phyloP scores from a whole-genome alignment of 2,113 vertebrate species.

The Gyps fulvus region DNA sequence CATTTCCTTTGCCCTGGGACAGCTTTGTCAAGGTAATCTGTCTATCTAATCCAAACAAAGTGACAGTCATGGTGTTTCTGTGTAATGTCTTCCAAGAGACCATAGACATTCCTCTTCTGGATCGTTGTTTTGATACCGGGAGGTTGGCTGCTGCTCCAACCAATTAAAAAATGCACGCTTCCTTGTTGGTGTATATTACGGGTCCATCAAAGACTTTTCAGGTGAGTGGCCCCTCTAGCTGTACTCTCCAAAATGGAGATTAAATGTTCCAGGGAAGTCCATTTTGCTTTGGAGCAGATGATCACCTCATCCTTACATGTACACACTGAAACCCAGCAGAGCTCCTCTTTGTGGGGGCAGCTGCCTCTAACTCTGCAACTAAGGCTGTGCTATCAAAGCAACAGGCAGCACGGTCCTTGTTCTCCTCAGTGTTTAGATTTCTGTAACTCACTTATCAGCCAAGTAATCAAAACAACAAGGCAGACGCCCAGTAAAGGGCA shows the following conservation, averaged over 20 bases:
- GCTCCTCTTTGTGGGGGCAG: background rate
- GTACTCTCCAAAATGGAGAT: background rate
- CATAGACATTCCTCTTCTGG: background rate
- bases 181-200: background rate
- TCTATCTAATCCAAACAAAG: background rate
- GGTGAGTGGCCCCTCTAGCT: background rate
- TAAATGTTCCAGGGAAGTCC: background rate
- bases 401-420: background rate
- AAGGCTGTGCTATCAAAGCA: background rate
- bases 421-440: slow-evolving; percentile 16
- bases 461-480: slow-evolving; percentile 17
- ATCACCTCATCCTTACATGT: background rate
- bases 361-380: background rate
- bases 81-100: background rate
- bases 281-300: background rate
- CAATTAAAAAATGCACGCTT: background rate
- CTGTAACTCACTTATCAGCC: background rate
- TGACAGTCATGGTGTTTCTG: background rate
- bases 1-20: background rate
- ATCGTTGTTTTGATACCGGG: background rate
- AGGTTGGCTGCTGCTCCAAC: background rate
- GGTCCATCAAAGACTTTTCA: background rate
- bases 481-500: background rate
- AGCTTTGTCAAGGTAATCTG: background rate
- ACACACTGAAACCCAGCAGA: background rate